Base-by-base conservation (phyloP, 2,888 invertebrate genomes). In the Fragum fragum region DNA sequence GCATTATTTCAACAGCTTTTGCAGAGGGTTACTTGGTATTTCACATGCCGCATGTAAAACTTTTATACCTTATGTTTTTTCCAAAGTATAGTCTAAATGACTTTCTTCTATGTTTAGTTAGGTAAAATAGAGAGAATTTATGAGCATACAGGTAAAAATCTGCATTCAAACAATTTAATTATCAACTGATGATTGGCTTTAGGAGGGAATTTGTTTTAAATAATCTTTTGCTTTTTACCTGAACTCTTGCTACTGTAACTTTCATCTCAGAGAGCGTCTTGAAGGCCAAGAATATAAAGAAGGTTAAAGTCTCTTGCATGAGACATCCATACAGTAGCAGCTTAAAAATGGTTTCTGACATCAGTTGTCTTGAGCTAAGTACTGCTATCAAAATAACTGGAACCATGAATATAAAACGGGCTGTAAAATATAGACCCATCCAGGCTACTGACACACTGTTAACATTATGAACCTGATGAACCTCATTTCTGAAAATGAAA, bases 401-500 rank as follows among this genome's bases (percentile, higher is more conserved):
- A 11, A 66, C 14, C 26, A 66, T 39, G 26, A 42, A 66, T 26
- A 42, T 1, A 21, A 21, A 21, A 7, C 42, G 66, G 11, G 26
- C 66, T 42, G 66, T 26, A 23, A 21, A 66, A 26, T 66, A 26
- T 42, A 66, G 11, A 42, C 39, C 66, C 66, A 66, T 66, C 78
- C 73, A 73, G n/a, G 21, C n/a, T 11, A 57, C 73, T 1, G 18
- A 5, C 5, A 78, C 9, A 23, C 21, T 26, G 11, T 18, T 32
- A 16, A 47, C 29, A 2, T 69, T 57, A n/a, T n/a, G 57, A 28
- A 73, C 26, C 42, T 66, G 21, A 39, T 18, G 23, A 1, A 66
- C 36, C 66, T 66, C 66, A 23, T 16, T 0, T 39, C 66, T 66
- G 66, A 66, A 66, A 63, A 28, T 32, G 21, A 5, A 14, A 57